A percentile compares a stretch with the other conserved stretches of the same genome.
Evolutionary conservation across 1,140 invertebrate genomes (phyloP).

Genomic region (Cheumatopsyche charites): DNA sequence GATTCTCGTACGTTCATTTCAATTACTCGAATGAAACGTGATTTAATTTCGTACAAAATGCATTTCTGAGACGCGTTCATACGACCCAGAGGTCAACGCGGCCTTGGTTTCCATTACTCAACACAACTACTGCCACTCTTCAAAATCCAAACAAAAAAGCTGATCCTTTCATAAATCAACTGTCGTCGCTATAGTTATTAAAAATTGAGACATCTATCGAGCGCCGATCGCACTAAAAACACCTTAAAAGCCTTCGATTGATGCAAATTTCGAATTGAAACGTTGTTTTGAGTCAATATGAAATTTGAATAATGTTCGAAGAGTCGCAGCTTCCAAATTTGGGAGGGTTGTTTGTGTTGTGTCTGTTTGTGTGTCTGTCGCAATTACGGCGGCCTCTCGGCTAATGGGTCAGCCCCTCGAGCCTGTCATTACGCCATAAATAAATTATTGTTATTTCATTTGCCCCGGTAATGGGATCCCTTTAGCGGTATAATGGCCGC

Average conservation of each 20-base stretch:
- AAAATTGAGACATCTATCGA: too few species aligned
- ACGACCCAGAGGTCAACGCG: neutral
- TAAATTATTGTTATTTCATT: conserved; percentile 39
- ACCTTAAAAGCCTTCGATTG: neutral
- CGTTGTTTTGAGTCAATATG: neutral
- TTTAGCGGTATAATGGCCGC: conserved; percentile 27
- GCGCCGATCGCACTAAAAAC: too few species aligned
- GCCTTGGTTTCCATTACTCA: neutral
- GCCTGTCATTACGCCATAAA: conserved; percentile 32
- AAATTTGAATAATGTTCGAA: neutral
- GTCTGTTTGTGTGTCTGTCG: neutral
- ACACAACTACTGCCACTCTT: neutral
- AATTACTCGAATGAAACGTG: conserved; percentile 4
- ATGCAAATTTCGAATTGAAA: neutral
- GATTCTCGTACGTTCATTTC: too few species aligned
- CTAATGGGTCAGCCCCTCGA: conserved; percentile 8
- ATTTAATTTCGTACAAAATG: conserved; percentile 4
- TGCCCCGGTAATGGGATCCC: conserved; percentile 30
- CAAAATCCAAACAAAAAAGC: too few species aligned
- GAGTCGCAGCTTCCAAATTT: neutral
- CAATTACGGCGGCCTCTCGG: conserved; percentile 16
- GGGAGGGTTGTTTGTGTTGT: neutral
- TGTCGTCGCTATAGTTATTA: too few species aligned
- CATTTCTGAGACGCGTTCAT: neutral
- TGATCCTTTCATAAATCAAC: too few species aligned